A percentile compares a stretch with the other conserved stretches of the same genome.
Conservation (phyloP, 1,140 invertebrate species). For the Musca vetustissima region DNA sequence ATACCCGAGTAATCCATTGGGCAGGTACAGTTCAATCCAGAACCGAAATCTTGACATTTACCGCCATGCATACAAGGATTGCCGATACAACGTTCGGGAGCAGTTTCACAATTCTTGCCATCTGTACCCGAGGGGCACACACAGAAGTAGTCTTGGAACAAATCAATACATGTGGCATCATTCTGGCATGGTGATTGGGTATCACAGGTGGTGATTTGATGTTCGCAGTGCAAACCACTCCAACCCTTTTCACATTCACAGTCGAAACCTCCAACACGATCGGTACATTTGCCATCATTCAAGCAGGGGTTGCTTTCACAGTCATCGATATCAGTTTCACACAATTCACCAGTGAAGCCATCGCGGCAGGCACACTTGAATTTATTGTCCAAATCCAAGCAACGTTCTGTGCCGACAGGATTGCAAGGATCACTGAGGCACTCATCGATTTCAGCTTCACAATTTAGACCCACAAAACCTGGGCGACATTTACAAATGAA, state of each 20-base stretch:
- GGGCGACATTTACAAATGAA: conserved; percentile 90
- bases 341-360: conserved; percentile 83
- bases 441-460: conserved; percentile 90
- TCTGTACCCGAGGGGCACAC: conserved; percentile 94
- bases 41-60: conserved; percentile 91
- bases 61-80: conserved; percentile 95
- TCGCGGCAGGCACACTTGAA: conserved; percentile 87
- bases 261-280: conserved; percentile 81
- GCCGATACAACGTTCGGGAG: conserved; percentile 92
- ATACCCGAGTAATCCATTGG: conserved; percentile 81
- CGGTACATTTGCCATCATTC: conserved; percentile 86
- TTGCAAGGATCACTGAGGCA: conserved; percentile 90
- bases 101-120: conserved; percentile 92
- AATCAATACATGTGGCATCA: conserved; percentile 87
- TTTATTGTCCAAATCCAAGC: conserved; percentile 85
- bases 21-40: conserved; percentile 91
- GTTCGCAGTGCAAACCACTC: conserved; percentile 85
- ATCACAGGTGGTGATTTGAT: conserved; percentile 83
- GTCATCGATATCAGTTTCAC: conserved; percentile 84
- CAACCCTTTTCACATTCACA: conserved; percentile 86
- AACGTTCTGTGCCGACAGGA: conserved; percentile 82
- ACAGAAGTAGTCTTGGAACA: conserved; percentile 96
- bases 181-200: conserved; percentile 83
- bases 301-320: conserved; percentile 84
- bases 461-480: conserved; percentile 89